phyloP scores from a whole-genome alignment of 1,140 invertebrate species.

The Leptinotarsa undecemlineata region DNA sequence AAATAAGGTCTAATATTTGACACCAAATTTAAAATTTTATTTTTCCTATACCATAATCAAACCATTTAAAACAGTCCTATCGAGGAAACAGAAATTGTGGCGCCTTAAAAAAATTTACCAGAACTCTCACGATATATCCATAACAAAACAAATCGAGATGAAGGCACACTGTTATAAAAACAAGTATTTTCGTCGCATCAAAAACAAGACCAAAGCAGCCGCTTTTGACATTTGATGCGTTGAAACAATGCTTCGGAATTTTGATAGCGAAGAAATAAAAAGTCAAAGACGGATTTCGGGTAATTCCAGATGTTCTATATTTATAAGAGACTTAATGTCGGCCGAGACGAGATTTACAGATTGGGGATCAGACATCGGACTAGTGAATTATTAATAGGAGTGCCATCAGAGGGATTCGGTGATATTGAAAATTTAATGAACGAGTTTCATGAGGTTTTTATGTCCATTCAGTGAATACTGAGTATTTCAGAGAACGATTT shows the following conservation, averaged over 20 bases:
- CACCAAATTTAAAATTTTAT: too few relatives aligned
- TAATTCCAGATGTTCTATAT: slow-evolving; percentile 17
- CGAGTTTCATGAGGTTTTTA: not conserved
- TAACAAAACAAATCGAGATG: not conserved
- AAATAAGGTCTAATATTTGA: too few relatives aligned
- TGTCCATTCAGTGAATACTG: too few relatives aligned
- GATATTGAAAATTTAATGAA: not conserved
- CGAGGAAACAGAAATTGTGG: too few relatives aligned
- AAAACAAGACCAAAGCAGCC: slow-evolving; percentile 10
- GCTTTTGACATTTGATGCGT: slow-evolving; percentile 15
- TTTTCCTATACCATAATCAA: too few relatives aligned
- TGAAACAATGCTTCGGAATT: slow-evolving; percentile 17
- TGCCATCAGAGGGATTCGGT: not conserved
- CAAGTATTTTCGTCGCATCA: slow-evolving; percentile 9
- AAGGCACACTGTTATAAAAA: not conserved
- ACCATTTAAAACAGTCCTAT: too few relatives aligned
- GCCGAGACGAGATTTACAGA: not conserved
- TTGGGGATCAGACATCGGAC: not conserved
- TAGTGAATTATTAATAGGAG: not conserved
- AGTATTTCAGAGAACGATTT: too few relatives aligned
- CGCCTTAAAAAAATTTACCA: too few relatives aligned
- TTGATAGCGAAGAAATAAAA: slow-evolving; percentile 11
- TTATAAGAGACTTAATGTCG: slow-evolving; percentile 9
- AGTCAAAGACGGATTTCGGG: not conserved
- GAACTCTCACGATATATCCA: not conserved